Evolutionary conservation across 2,888 invertebrate genomes (phyloP), one percentile per base, ranked within the genome.

Genomic region (Cantharis rustica): DNA sequence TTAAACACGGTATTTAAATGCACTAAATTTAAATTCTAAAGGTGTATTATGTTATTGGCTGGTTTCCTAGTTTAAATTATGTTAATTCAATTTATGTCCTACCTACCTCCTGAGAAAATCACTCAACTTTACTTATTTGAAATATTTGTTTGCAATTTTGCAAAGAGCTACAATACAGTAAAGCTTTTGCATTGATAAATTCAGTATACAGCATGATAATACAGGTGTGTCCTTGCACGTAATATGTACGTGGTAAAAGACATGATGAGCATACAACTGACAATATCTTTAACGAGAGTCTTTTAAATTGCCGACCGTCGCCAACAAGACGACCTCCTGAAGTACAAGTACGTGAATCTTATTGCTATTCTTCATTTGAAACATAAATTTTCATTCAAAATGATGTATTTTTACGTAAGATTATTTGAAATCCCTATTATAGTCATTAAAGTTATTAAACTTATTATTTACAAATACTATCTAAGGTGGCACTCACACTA

Each of bases 351-450:
- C 78, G 78, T 78, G 78, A 76, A 74, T 27, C 69, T 70, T 69
- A 81, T 82, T 82, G 75, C 74, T 80, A 82, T 82, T 82, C 81
- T 77, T 79, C 77, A 76, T 79, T 78, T 75, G 76, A 75, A 76
- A 69, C 73, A 74, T 68, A 27, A 61, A 61, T 17, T 47, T 75
- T 72, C 78, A 76, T 78, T 76, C 74, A 74, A 61, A 68, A 71
- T 75, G 26, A 61, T 70, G 20, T 20, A 61, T 69, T 61, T 61
- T n/a, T 68, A 26, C 68, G n/a, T 23, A 20, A 47, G 13, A n/a
- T 47, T 47, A 7, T n/a, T 47, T 47, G 7, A 47, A 47, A n/a
- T 7, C 7, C 47, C 4, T 47, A n/a, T 47, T 47, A 47, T 47
- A n/a, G n/a, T 47, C n/a, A n/a, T 47, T 5, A n/a, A 47, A 31